Evolutionary conservation across 1,140 invertebrate species (phyloP), one percentile per base, ranked within the genome.

Genomic region (Drosophila setifemur): DNA sequence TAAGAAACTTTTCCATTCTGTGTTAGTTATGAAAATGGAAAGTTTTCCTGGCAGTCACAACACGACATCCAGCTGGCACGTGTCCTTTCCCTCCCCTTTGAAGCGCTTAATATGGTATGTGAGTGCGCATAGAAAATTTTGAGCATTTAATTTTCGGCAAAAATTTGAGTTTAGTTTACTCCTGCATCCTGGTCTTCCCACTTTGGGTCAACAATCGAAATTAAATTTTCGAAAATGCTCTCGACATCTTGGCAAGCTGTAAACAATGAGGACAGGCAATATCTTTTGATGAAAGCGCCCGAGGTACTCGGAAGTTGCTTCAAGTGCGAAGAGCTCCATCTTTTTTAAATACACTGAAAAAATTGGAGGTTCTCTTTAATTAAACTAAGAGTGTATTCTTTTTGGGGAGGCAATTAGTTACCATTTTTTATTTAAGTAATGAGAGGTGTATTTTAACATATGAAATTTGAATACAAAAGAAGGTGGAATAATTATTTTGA

Each of bases 11-110:
- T 58, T 68, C 64, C 49, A 58, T 61, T 61, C 68, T 70, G 44
- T 35, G 73, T 72, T 67, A 72, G 72, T 76, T 61, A 58, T 82
- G 77, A 72, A 73, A 60, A 58, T 82, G 77, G 68, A 73, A 60
- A 44, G 14, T 61, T 61, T 33, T 26, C 14, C 3, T 25, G 35
- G 4, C 35, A 55, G 49, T 55, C 55, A 28, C 49, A 25, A 60
- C 55, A 28, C 49, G 33, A 60, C 50, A 40, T 23, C 7, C 57
- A 18, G 37, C 29, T 14, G 60, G 37, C 77, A 81, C 77, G 77
- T 82, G 60, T n/a, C n/a, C n/a, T n/a, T n/a, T n/a, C n/a, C 52
- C 54, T 33, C 31, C 31, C 3, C 11, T 12, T 6, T 9, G 7
- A n/a, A n/a, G n/a, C n/a, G n/a, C n/a, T n/a, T n/a, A n/a, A n/a